Base-by-base conservation (phyloP, 2,797 vertebrate genomes). In the Epinephelus coioides region DNA sequence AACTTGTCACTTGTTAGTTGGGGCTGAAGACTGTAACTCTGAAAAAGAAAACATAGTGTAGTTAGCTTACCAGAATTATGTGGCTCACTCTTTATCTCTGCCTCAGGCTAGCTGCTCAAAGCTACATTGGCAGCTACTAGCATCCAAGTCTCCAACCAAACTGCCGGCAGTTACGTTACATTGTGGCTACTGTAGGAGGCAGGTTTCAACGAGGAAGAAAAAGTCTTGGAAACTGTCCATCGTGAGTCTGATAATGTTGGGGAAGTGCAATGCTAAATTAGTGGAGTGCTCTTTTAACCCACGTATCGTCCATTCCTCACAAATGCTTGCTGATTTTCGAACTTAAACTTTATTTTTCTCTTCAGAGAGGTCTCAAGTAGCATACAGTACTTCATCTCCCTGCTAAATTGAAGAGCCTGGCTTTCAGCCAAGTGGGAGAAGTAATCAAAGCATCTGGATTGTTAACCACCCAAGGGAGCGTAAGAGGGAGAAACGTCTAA, bases 251-350 rank as follows among this genome's bases (percentile, higher is more conserved):
- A 54, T 49, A 53, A 18, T 62, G 27, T 46, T 43, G 44, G 30
- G 34, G 38, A 72, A 25, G 27, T 54, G 69, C 27, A 56, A 50
- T 34, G 18, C 51, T 68, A 69, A 69, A 57, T 55, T 44, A 25
- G 17, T 53, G 15, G 27, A 65, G 27, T 44, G 50, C 17, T 18
- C 6, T 50, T 55, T 59, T 66, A 57, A 56, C 40, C 25, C 15
- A 5, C 2, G 11, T 59, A 75, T 10, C 3, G 21, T 60, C 30
- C 15, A 69, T 55, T 69, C 43, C 50, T 53, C 46, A 57, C 12
- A 15, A 62, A 44, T 60, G 21, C 19, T 71, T 63, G 43, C 56
- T 72, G 34, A 53, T 51, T 63, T 67, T 62, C 76, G 5, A 57
- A 61, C 67, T 62, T 62, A 3, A 66, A n/a, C 47, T 17, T 67